Percentiles rank a stretch among this genome's conserved stretches.
phyloP scores from a whole-genome alignment of 2,113 vertebrate genomes.

The Tragelaphus imberbis region DNA sequence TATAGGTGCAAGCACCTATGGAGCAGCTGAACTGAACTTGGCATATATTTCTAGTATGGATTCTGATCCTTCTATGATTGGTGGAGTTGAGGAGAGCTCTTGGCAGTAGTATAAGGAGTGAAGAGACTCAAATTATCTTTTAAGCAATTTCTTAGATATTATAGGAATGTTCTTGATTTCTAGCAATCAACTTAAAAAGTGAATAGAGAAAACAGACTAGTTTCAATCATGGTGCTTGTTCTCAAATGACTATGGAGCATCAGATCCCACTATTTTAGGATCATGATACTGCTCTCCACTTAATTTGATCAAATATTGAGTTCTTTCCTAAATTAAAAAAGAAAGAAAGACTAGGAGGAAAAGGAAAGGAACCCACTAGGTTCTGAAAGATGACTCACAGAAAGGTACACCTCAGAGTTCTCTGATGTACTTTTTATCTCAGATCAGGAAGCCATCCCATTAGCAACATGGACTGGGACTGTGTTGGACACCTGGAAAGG shows the following conservation, averaged over 20 bases:
- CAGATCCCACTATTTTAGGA: slow-evolving; percentile 62
- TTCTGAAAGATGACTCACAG: neutral
- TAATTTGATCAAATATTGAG: slow-evolving; percentile 60
- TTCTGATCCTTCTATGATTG: neutral
- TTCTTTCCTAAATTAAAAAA: neutral
- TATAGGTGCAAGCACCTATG: slow-evolving; percentile 61
- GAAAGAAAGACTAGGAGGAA: neutral
- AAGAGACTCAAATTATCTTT: neutral
- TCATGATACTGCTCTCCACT: slow-evolving; percentile 40
- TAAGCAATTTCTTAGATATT: neutral
- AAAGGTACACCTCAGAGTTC: neutral
- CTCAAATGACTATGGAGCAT: slow-evolving; percentile 51
- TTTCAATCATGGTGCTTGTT: slow-evolving; percentile 57
- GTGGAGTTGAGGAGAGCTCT: neutral
- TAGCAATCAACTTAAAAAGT: slow-evolving; percentile 43
- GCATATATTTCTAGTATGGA: slow-evolving; percentile 44
- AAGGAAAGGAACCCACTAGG: neutral
- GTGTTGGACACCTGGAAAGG: neutral
- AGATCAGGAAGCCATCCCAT: neutral
- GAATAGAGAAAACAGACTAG: neutral
- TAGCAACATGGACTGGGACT: rapidly evolving
- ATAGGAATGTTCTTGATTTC: slow-evolving; percentile 49
- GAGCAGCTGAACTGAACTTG: slow-evolving; percentile 42
- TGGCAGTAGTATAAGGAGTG: neutral
- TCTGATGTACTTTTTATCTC: neutral